A percentile compares a stretch with the other conserved stretches of the same genome.
phyloP scores from a whole-genome alignment of 2,797 vertebrate species.

The Pyrocephalus nanus region DNA sequence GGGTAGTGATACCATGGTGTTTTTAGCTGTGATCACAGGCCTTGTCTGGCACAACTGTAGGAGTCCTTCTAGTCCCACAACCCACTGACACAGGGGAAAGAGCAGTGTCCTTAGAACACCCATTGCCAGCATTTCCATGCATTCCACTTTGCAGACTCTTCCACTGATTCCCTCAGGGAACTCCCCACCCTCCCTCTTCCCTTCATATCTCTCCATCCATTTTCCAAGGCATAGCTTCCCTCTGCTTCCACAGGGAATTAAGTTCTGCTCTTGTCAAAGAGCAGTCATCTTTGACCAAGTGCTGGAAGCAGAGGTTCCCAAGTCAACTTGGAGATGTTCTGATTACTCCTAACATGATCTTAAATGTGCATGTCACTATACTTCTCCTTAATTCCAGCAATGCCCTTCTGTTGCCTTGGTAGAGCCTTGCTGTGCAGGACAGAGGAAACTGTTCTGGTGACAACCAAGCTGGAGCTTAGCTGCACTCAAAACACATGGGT shows the following conservation, averaged over 20 bases:
- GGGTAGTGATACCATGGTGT: neutral
- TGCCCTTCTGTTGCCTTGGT: no score
- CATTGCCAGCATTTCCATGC: neutral
- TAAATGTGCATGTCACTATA: rapidly evolving
- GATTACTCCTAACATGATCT: neutral
- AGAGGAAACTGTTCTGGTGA: neutral
- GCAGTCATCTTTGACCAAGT: neutral
- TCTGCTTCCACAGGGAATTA: neutral
- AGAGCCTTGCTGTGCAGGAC: no score
- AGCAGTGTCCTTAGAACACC: neutral
- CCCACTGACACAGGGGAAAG: neutral
- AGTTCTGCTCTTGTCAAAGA: neutral
- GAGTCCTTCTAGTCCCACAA: neutral
- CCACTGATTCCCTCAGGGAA: neutral
- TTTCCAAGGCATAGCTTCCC: neutral
- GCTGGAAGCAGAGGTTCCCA: neutral
- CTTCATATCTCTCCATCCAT: neutral
- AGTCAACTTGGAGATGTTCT: neutral
- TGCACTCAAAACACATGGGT: neutral
- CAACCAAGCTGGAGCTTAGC: neutral
- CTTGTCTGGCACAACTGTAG: neutral
- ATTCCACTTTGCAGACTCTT: neutral
- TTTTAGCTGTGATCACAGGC: neutral
- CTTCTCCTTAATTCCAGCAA: neutral
- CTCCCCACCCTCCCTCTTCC: neutral